phyloP scores from a whole-genome alignment of 1,140 invertebrate genomes.

The Plutomurus gul region DNA sequence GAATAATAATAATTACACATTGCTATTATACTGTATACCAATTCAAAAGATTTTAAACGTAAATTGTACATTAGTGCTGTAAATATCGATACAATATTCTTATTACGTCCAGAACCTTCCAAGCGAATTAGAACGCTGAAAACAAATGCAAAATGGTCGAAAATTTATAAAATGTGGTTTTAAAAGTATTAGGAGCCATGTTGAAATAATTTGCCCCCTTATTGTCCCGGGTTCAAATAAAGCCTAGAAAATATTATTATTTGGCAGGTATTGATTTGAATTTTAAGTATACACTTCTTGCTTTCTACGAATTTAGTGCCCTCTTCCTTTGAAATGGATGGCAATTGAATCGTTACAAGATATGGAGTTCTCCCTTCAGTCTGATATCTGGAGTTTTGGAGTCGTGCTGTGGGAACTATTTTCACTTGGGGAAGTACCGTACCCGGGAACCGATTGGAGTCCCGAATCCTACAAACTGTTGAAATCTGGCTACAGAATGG shows the following conservation, averaged over 20 bases:
- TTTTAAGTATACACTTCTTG: background rate
- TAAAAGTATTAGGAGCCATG: too few relatives aligned
- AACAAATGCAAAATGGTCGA: too few relatives aligned
- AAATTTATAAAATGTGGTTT: too few relatives aligned
- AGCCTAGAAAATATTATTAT: background rate
- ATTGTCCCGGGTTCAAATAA: slow-evolving; percentile 8
- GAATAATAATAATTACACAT: too few relatives aligned
- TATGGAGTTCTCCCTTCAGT: slow-evolving; percentile 59
- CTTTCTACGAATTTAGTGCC: background rate
- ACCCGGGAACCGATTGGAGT: slow-evolving; percentile 41
- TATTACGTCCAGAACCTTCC: too few relatives aligned
- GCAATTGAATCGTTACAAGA: slow-evolving; percentile 60
- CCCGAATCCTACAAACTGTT: slow-evolving; percentile 22
- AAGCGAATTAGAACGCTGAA: too few relatives aligned
- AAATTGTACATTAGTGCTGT: too few relatives aligned
- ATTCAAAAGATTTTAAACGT: too few relatives aligned
- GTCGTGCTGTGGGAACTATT: slow-evolving; percentile 61
- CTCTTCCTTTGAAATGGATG: slow-evolving; percentile 61
- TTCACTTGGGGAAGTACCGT: slow-evolving; percentile 57
- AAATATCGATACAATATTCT: too few relatives aligned
- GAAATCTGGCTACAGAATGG: slow-evolving; percentile 20
- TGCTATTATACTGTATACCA: too few relatives aligned
- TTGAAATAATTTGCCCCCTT: too few relatives aligned
- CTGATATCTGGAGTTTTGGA: slow-evolving; percentile 62
- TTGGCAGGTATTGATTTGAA: background rate